Evolutionary conservation across 2,888 invertebrate species (phyloP).

Genomic region (Ormyrus labotus): DNA sequence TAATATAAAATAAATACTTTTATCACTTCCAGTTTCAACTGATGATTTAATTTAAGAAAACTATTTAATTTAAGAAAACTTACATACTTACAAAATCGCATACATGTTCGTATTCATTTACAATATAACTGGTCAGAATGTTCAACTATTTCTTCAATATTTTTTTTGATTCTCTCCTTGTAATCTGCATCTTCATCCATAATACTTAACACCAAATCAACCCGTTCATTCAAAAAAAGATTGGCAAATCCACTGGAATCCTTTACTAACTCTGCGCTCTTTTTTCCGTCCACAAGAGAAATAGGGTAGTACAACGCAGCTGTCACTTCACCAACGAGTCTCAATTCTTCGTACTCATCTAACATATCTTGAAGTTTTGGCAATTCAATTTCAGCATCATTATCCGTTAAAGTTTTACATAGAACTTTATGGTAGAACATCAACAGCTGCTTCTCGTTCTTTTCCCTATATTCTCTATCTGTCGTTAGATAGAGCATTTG

Average conservation of each 20-base stretch:
- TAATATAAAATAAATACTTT: too few relatives aligned
- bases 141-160: too few relatives aligned
- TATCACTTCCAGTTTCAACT: too few relatives aligned
- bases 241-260: conserved; percentile 59
- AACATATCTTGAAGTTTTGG: conserved; percentile 66
- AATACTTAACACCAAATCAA: conserved; percentile 57
- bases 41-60: too few relatives aligned
- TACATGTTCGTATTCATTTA: too few relatives aligned
- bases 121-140: too few relatives aligned
- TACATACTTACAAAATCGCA: too few relatives aligned
- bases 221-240: conserved; percentile 58
- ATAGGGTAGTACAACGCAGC: conserved; percentile 67
- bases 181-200: too few relatives aligned
- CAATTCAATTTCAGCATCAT: conserved; percentile 67
- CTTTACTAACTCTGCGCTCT: conserved; percentile 59
- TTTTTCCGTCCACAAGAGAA: conserved; percentile 63
- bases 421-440: conserved; percentile 56
- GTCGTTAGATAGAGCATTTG: conserved; percentile 56
- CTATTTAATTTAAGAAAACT: too few relatives aligned
- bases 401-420: conserved; percentile 46
- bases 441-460: conserved; percentile 54
- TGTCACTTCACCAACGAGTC: conserved; percentile 64
- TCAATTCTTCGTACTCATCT: conserved; percentile 67
- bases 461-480: conserved; percentile 46
- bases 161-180: too few relatives aligned